Evolutionary conservation across 2,888 invertebrate genomes (phyloP).

Genomic region (Sicus ferrugineus): DNA sequence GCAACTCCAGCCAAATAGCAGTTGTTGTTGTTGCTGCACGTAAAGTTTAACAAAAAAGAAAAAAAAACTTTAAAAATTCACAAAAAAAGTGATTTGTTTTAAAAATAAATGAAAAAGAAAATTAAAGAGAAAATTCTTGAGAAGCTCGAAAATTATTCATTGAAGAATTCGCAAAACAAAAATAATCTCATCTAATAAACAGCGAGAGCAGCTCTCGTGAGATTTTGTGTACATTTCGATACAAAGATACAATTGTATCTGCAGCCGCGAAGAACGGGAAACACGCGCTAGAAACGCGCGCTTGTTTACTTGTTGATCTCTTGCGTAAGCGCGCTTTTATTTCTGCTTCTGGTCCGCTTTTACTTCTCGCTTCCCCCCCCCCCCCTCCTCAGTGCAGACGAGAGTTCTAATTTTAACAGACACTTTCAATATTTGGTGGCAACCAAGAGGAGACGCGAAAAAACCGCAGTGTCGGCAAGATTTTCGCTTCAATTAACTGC

Average conservation of each 20-base stretch:
- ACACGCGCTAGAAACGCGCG: not conserved
- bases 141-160: no score
- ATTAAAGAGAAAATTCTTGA: no score
- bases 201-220: no score
- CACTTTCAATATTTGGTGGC: no score
- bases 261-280: not conserved
- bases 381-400: not conserved
- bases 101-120: not conserved
- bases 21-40: not conserved
- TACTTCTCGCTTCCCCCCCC: not conserved
- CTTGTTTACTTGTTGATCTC: not conserved
- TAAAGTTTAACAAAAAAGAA: no score
- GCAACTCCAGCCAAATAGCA: not conserved
- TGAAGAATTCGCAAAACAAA: no score
- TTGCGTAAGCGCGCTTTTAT: slow-evolving; percentile 16
- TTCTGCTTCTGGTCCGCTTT: not conserved
- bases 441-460: no score
- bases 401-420: not conserved
- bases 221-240: no score
- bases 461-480: no score
- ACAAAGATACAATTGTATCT: no score
- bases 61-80: not conserved
- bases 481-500: no score
- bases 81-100: not conserved
- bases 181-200: no score